Conservation (phyloP, 2,888 invertebrate species). For the Nysson spinosus region DNA sequence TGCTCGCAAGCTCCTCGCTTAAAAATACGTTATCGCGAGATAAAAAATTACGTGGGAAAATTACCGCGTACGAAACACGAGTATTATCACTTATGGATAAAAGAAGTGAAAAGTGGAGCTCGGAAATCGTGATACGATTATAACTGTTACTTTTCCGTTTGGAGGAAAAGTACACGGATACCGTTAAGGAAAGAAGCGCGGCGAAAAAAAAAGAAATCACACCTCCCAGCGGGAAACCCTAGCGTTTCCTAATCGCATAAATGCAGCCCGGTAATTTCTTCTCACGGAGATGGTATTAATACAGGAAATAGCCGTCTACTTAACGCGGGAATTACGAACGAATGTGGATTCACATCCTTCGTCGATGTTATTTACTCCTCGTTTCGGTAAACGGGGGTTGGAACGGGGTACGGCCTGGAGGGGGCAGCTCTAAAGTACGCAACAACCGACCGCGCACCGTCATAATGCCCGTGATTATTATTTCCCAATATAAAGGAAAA, state of each 20-base stretch:
- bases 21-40: too few species aligned
- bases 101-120: conserved; percentile 9
- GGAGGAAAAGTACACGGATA: conserved; percentile 24
- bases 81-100: too few species aligned
- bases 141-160: conserved; percentile 19
- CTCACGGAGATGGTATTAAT: conserved; percentile 11
- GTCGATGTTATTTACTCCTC: background rate
- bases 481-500: conserved; percentile 41
- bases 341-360: background rate
- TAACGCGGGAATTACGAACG: conserved; percentile 25
- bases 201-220: background rate
- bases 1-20: too few species aligned
- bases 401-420: too few species aligned
- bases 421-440: too few species aligned
- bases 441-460: conserved; percentile 20
- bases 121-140: conserved; percentile 32
- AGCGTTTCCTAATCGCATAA: conserved; percentile 8
- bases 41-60: conserved; percentile 31
- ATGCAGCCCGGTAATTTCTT: conserved; percentile 23
- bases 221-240: conserved; percentile 1
- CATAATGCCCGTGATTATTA: conserved; percentile 47
- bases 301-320: background rate
- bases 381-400: background rate
- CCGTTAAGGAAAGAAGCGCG: background rate
- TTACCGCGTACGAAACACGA: too few species aligned